These are phyloP conservation scores for Ephialtes manifestator DNA, from an alignment of 2,888 invertebrate species.

Conservation along the genomic window DNA sequence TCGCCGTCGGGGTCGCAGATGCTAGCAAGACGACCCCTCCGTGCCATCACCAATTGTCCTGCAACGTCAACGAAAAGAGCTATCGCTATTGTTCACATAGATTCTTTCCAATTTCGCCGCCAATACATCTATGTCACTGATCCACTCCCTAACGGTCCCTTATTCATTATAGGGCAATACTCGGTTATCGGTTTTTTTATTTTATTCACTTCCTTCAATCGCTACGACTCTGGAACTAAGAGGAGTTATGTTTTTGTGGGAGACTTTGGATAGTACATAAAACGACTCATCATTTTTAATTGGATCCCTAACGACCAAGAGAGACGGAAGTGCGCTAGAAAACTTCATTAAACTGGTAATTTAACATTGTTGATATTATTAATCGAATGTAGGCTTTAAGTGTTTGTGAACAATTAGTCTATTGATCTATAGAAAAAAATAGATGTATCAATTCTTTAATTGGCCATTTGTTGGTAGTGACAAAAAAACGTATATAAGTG, in stretches of 20 bases:
- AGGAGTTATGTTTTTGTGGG: background rate
- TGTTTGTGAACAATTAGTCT: too few species aligned
- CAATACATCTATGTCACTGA: background rate
- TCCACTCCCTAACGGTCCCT: background rate
- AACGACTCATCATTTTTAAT: too few species aligned
- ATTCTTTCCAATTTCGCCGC: background rate
- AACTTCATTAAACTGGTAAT: too few species aligned
- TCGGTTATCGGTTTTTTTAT: background rate
- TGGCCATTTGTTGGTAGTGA: too few species aligned
- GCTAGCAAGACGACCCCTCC: slow-evolving; percentile 87
- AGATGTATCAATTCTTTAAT: too few species aligned
- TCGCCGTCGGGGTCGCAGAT: slow-evolving; percentile 91
- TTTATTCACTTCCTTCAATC: background rate
- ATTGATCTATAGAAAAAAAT: too few species aligned
- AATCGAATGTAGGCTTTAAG: too few species aligned
- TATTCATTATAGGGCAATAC: background rate
- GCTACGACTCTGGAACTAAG: background rate
- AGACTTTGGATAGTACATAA: background rate
- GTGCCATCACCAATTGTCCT: slow-evolving; percentile 84
- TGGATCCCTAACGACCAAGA: too few species aligned
- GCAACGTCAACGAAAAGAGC: slow-evolving; percentile 78
- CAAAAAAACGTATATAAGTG: too few species aligned
- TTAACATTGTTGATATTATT: too few species aligned
- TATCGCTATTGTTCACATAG: slow-evolving; percentile 39
- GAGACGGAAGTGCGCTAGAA: too few species aligned